Conservation (phyloP, 2,797 vertebrate genomes). For the Philypnodon macrostomus region DNA sequence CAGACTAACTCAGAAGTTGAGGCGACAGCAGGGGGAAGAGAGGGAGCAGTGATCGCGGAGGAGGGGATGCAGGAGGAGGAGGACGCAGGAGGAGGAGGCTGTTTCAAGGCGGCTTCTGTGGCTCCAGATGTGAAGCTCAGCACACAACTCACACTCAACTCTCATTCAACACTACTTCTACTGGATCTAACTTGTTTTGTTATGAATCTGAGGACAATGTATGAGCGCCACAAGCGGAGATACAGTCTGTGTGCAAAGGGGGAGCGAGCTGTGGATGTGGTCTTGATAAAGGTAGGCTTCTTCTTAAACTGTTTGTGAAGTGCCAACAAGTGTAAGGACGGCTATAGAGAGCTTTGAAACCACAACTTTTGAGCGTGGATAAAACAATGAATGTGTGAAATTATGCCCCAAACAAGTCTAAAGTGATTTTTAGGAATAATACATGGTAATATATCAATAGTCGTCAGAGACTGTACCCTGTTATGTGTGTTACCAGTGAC, state of each 20-base stretch:
- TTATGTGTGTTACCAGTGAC: constrained; percentile 34
- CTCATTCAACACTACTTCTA: constrained; percentile 36
- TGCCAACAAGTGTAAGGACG: constrained; percentile 21
- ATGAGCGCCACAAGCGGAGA: constrained; percentile 91
- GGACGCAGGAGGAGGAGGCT: constrained; percentile 56
- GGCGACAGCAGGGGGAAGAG: constrained; percentile 46
- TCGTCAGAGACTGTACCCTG: too few relatives aligned
- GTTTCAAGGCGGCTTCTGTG: constrained; percentile 58
- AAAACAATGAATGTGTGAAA: constrained; percentile 1
- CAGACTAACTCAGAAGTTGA: constrained; percentile 62
- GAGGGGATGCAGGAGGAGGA: constrained; percentile 31
- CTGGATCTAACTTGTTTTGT: constrained; percentile 46
- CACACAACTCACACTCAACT: constrained; percentile 49
- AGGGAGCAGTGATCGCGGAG: constrained; percentile 25
- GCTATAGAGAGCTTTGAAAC: constrained; percentile 30
- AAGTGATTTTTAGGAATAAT: too few relatives aligned
- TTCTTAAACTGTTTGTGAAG: neutral
- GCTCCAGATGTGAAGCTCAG: constrained; percentile 73
- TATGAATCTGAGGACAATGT: constrained; percentile 77
- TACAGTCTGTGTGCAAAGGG: constrained; percentile 93
- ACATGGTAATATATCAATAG: too few relatives aligned
- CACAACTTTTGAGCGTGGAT: neutral
- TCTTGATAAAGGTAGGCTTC: constrained; percentile 90
- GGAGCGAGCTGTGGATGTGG: constrained; percentile 89
- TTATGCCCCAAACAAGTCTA: too few relatives aligned